Base-by-base conservation (phyloP, 2,888 invertebrate species). In the Lutraria lutraria region DNA sequence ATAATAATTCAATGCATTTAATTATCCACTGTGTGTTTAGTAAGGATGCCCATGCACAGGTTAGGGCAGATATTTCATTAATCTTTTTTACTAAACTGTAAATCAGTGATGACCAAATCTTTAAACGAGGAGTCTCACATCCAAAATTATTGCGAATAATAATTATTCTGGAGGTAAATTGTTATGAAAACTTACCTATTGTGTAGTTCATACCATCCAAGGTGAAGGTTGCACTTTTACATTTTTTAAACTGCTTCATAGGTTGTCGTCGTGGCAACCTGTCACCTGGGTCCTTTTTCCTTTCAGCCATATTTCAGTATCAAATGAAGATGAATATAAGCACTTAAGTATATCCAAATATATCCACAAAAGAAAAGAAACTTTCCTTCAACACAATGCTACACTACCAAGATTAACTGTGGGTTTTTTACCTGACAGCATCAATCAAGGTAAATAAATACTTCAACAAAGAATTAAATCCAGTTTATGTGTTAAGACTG, bases 181-280 rank as follows among this genome's bases (percentile, higher is more conserved):
- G 56, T 56, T 56, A 16, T 56, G 56, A 68, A 68, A 54, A 88
- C 90, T 72, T 97, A 98, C 98, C 98, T 97, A 98, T 98, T 93
- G 98, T 98, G 96, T 98, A 98, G 93, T 98, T 98, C 93, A 98
- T 98, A 96, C 98, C 98, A 97, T 98, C 98, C 97, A 98, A 97
- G 95, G 98, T 98, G 97, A 98, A 98, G 91, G 98, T 98, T 85
- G 98, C 98, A 96, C 98, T 98, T 97, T 98, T 98, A 97, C 98
- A 98, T 97, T 97, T 96, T 93, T 96, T 96, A 87, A 95, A 95
- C 89, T 93, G 93, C 29, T 88, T 85, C 72, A 88, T 81, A 21
- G 90, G 92, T 76, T 88, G 88, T 88, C 89, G 85, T 89, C 90
- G 68, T 68, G 88, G 91, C 81, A 85, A 87, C 81, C 83, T 53